Evolutionary conservation across 1,140 invertebrate genomes (phyloP).

Genomic region (Drosophila grimshawi): DNA sequence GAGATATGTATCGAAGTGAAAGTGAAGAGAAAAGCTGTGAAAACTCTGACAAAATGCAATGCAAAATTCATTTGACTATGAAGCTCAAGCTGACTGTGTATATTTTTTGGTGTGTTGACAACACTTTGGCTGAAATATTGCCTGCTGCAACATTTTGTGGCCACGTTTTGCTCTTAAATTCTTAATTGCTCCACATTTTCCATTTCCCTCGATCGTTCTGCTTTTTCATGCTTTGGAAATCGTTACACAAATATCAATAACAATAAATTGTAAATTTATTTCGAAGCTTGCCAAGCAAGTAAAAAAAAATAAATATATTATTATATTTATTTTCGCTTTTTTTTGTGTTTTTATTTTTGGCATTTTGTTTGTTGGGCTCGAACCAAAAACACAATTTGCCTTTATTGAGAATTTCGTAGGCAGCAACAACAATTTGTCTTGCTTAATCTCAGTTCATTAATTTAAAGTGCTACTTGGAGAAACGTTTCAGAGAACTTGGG

Average conservation of each 20-base stretch:
- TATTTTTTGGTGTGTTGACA: constrained; percentile 58
- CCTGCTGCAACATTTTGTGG: constrained; percentile 37
- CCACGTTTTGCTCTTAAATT: constrained; percentile 62
- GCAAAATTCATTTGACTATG: constrained; percentile 57
- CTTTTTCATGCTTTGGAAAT: constrained; percentile 19
- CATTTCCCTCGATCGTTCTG: not conserved
- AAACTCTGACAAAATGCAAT: constrained; percentile 26
- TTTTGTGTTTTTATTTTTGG: not conserved
- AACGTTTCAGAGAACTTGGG: constrained; percentile 18
- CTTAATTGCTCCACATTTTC: constrained; percentile 54
- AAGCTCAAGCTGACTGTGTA: constrained; percentile 42
- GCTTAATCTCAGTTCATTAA: constrained; percentile 82
- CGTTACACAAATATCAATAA: constrained; percentile 79
- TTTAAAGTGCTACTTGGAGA: constrained; percentile 76
- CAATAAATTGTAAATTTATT: constrained; percentile 80
- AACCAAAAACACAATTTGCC: constrained; percentile 76
- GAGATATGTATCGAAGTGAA: constrained; percentile 56
- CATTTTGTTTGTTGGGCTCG: not conserved
- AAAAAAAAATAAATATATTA: constrained; percentile 26
- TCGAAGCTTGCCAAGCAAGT: constrained; percentile 2
- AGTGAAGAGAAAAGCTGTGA: constrained; percentile 28
- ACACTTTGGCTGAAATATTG: constrained; percentile 35
- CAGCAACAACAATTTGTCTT: constrained; percentile 75
- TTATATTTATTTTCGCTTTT: constrained; percentile 55
- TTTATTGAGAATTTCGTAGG: constrained; percentile 51